Conservation (phyloP, 2,113 vertebrate species). For the Anser cygnoides region DNA sequence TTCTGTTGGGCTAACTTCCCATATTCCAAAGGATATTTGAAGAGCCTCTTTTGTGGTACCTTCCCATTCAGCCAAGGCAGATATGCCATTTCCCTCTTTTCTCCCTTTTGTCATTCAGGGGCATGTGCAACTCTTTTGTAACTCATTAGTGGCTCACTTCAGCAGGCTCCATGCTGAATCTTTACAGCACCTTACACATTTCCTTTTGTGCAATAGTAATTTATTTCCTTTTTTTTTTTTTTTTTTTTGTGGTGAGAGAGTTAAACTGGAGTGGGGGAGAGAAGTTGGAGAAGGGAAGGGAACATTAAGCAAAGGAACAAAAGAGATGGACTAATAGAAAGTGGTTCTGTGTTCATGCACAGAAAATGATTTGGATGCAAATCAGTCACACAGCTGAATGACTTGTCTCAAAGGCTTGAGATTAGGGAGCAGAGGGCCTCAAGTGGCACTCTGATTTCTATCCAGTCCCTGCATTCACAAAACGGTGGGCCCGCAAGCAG, state of each 20-base stretch:
- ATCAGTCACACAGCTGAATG: slow-evolving; percentile 39
- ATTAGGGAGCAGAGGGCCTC: slow-evolving; percentile 1
- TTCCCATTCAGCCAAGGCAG: slow-evolving; percentile 2
- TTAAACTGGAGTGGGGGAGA: not conserved
- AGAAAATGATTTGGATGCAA: slow-evolving; percentile 55
- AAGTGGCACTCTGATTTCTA: slow-evolving; percentile 38
- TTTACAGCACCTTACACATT: not conserved
- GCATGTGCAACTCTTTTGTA: slow-evolving; percentile 14
- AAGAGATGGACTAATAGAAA: slow-evolving; percentile 22
- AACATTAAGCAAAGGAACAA: slow-evolving; percentile 13
- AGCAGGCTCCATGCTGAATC: not conserved
- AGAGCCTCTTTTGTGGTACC: slow-evolving; percentile 24
- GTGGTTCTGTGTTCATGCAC: slow-evolving; percentile 1
- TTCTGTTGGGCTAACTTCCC: slow-evolving; percentile 23
- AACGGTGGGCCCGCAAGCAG: not conserved
- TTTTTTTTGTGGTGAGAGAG: not conserved
- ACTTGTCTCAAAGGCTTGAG: slow-evolving; percentile 16
- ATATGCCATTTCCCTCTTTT: not conserved
- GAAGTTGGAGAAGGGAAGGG: not conserved
- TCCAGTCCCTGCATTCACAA: not conserved
- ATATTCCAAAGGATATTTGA: slow-evolving; percentile 17
- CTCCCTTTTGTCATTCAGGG: not conserved
- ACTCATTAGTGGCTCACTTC: slow-evolving; percentile 31
- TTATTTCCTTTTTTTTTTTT: not conserved
- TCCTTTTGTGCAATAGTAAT: not conserved